phyloP scores from a whole-genome alignment of 2,797 vertebrate species.

The Emys orbicularis region DNA sequence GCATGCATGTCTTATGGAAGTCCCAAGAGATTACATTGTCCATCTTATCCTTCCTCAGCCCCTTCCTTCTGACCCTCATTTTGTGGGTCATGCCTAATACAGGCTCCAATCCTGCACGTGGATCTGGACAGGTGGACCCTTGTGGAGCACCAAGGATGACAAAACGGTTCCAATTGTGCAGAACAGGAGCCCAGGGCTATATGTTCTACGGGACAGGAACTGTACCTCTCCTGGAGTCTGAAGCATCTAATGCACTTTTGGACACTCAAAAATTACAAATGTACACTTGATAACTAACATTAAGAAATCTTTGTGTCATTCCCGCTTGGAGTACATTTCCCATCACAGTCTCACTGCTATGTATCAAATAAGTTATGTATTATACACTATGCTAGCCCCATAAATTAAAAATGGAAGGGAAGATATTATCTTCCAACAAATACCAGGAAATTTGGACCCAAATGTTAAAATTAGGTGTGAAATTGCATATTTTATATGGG shows the following conservation, averaged over 20 bases:
- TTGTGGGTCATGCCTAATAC: not conserved
- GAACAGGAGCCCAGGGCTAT: accelerated
- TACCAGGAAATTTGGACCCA: accelerated
- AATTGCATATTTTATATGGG: accelerated
- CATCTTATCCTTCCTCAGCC: not conserved
- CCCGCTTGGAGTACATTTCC: too few relatives aligned
- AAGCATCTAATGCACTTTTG: not conserved
- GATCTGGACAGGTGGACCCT: not conserved
- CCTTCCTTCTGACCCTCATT: not conserved
- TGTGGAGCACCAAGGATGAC: not conserved
- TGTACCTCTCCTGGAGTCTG: not conserved
- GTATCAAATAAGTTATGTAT: too few relatives aligned
- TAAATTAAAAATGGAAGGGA: not conserved
- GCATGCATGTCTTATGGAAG: not conserved
- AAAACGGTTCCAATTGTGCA: not conserved
- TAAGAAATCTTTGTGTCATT: too few relatives aligned
- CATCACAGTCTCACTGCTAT: too few relatives aligned
- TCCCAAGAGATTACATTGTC: not conserved
- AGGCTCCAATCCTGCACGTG: not conserved
- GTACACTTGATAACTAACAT: too few relatives aligned
- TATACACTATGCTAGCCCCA: not conserved
- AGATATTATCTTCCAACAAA: not conserved
- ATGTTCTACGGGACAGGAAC: not conserved
- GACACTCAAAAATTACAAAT: too few relatives aligned
- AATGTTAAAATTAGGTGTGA: accelerated